Conservation (phyloP, 2,888 invertebrate species). For the Arrhopalites spinosus region DNA sequence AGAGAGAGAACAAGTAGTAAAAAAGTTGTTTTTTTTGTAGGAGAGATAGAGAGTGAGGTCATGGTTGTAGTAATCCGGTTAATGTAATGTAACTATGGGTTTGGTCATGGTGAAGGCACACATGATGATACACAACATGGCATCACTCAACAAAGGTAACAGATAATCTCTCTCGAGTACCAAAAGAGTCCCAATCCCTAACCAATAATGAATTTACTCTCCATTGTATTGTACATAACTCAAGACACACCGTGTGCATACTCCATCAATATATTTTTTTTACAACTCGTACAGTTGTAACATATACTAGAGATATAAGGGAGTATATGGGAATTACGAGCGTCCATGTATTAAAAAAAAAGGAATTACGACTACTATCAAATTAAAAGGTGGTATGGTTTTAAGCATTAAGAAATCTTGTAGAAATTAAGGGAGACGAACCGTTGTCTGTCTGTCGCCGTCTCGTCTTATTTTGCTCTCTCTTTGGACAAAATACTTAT, state of each 20-base stretch:
- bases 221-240: no score
- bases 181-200: no score
- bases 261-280: neutral
- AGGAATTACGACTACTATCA: no score
- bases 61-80: conserved; percentile 38
- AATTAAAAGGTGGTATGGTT: conserved; percentile 25
- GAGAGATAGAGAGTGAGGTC: conserved; percentile 31
- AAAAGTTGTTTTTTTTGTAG: neutral
- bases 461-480: conserved; percentile 27
- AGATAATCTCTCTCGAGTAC: neutral
- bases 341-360: no score
- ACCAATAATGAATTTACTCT: no score
- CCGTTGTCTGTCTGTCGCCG: conserved; percentile 20
- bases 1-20: neutral
- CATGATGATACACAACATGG: neutral
- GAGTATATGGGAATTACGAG: no score
- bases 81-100: conserved; percentile 33
- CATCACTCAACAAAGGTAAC: neutral
- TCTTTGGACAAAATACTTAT: neutral
- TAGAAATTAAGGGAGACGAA: neutral
- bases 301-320: no score
- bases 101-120: conserved; percentile 7
- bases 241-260: neutral
- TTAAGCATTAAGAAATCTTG: no score
- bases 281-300: neutral